A percentile compares a stretch with the other conserved stretches of the same genome.
These are phyloP conservation scores for Mungos mungo DNA, from an alignment of 2,113 vertebrate genomes.

Conservation along the genomic window DNA sequence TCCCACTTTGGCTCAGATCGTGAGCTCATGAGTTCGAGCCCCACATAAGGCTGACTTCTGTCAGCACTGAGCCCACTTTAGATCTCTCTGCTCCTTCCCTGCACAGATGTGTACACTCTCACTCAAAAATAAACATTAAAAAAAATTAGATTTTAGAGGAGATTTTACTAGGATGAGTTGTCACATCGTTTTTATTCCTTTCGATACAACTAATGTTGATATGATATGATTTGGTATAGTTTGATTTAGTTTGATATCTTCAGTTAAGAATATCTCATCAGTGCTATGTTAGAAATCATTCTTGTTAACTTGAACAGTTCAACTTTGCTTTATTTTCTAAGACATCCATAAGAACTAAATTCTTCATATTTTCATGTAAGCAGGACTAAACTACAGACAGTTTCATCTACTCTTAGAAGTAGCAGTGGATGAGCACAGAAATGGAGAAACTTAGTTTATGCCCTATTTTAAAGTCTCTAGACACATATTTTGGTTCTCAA, in stretches of 20 bases:
- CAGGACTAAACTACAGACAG: not conserved
- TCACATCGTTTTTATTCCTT: conserved; percentile 13
- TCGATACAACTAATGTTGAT: conserved; percentile 9
- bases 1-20: too few species aligned
- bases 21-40: too few species aligned
- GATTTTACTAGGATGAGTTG: not conserved
- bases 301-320: not conserved
- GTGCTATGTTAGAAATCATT: not conserved
- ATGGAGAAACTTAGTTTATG: not conserved
- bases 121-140: too few species aligned
- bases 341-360: not conserved
- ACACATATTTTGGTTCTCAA: not conserved
- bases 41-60: too few species aligned
- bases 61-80: too few species aligned
- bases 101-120: too few species aligned
- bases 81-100: too few species aligned
- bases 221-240: not conserved
- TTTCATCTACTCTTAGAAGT: not conserved
- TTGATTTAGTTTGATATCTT: not conserved
- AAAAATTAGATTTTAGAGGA: not conserved
- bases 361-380: conserved; percentile 37
- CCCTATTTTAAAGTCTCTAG: not conserved
- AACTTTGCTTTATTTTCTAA: conserved; percentile 36
- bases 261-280: conserved; percentile 14
- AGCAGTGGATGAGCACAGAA: not conserved